Evolutionary conservation across 2,113 vertebrate genomes (phyloP).

Genomic region (Rhipidura dahli): DNA sequence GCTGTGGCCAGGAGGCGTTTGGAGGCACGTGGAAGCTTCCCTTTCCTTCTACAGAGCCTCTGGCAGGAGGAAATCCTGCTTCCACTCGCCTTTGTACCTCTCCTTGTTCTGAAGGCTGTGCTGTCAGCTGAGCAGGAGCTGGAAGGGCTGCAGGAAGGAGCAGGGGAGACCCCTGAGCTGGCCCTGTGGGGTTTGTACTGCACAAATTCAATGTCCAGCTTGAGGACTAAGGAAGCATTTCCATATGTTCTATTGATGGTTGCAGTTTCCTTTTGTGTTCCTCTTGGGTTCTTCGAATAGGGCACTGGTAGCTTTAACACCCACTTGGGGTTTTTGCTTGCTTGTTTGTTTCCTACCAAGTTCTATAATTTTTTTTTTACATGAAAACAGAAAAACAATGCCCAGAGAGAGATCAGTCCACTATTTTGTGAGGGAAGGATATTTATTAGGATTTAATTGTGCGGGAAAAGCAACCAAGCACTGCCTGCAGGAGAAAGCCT

Average conservation of each 20-base stretch:
- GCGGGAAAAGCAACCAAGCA: neutral
- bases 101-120: neutral
- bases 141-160: neutral
- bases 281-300: neutral
- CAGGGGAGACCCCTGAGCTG: neutral
- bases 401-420: neutral
- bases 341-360: neutral
- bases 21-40: neutral
- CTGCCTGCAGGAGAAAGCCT: neutral
- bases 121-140: neutral
- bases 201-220: neutral
- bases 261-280: neutral
- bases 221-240: neutral
- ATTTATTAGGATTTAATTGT: neutral
- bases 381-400: neutral
- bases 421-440: neutral
- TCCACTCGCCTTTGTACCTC: neutral
- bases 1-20: neutral
- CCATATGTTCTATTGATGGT: neutral
- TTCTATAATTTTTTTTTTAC: neutral
- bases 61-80: slow-evolving; percentile 11
- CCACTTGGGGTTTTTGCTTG: neutral
- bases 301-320: neutral
- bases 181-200: neutral
- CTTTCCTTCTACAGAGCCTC: neutral